Percentiles rank a stretch among this genome's conserved stretches.
phyloP scores from a whole-genome alignment of 1,140 invertebrate species.

The Nixonia krombeini region DNA sequence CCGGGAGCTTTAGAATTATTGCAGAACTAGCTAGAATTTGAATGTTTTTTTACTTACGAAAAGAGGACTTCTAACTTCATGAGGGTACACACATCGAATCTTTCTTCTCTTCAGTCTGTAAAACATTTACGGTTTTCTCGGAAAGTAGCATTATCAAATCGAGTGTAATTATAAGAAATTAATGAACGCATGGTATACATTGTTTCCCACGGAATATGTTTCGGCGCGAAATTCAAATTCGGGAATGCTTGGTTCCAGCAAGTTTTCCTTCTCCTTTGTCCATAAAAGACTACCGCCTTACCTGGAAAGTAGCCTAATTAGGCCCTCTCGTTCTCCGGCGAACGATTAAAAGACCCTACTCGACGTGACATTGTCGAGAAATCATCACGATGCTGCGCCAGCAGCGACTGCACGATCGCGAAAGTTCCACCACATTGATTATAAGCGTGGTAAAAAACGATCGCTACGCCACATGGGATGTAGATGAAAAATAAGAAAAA shows the following conservation, averaged over 20 bases:
- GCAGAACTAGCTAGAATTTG: too few relatives aligned
- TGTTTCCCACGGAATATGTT: too few relatives aligned
- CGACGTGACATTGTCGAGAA: conserved; percentile 34
- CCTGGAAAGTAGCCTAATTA: conserved; percentile 44
- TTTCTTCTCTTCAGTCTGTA: too few relatives aligned
- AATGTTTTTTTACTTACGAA: too few relatives aligned
- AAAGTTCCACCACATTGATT: conserved; percentile 6
- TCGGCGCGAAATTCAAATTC: not conserved
- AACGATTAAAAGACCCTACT: conserved; percentile 40
- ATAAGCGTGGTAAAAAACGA: conserved; percentile 3
- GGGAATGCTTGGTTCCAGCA: too few relatives aligned
- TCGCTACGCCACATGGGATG: not conserved
- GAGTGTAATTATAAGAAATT: too few relatives aligned
- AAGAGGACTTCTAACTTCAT: too few relatives aligned
- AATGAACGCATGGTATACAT: too few relatives aligned
- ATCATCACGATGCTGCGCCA: conserved; percentile 19
- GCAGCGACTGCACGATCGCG: conserved; percentile 13
- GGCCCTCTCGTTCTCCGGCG: conserved; percentile 32
- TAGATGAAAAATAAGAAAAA: conserved; percentile 1
- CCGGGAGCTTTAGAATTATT: too few relatives aligned
- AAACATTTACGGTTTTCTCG: too few relatives aligned
- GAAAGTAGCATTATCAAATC: too few relatives aligned
- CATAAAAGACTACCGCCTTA: conserved; percentile 15
- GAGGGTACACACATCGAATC: too few relatives aligned
- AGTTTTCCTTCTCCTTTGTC: conserved; percentile 8